Evolutionary conservation across 2,888 invertebrate genomes (phyloP), one percentile per base, ranked within the genome.

Genomic region (Amphiduros pacificus): DNA sequence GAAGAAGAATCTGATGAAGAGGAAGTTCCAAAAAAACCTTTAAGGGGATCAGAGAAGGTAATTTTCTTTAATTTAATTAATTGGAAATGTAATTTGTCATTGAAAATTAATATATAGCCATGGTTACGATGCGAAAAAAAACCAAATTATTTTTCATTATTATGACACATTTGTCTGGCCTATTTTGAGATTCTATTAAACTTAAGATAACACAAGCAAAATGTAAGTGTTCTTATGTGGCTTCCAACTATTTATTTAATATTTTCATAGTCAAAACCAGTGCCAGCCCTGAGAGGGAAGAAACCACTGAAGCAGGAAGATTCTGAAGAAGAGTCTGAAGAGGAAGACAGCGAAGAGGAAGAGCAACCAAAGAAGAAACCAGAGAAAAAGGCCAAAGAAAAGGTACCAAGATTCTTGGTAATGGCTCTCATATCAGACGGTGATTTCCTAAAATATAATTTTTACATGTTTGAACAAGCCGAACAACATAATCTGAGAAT

Each of bases 1-100:
- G 55, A 55, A 22, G 55, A 55, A 14, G 55, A 55, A 6, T 55
- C 55, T 4, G 55, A 51, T 17, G 17, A 17, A 9, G 51, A 51
- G 17, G 51, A 51, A 27, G 22, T 2, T 29, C 27, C 27, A 22
- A 51, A 51, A 29, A 51, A 49, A 49, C 9, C 14, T 2, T 24
- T 26, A 49, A 49, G 29, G 51, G 29, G 29, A 51, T n/a, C 26
- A n/a, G 51, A 51, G 1, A 51, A 51, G 51, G 51, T 51, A 51
- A 11, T 27, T 48, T 36, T 11, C 14, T 36, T 36, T 11, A 9
- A 11, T 36, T 9, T 36, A 14, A 9, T 14, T 36, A 11, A 36
- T 36, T 36, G 14, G 11, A 9, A 9, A 11, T 9, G 11, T 36
- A 9, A 9, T 36, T 36, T 36, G 9, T 11, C 36, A 36, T 11